Conservation (phyloP, 2,888 invertebrate genomes). For the Ophion ventricosus region DNA sequence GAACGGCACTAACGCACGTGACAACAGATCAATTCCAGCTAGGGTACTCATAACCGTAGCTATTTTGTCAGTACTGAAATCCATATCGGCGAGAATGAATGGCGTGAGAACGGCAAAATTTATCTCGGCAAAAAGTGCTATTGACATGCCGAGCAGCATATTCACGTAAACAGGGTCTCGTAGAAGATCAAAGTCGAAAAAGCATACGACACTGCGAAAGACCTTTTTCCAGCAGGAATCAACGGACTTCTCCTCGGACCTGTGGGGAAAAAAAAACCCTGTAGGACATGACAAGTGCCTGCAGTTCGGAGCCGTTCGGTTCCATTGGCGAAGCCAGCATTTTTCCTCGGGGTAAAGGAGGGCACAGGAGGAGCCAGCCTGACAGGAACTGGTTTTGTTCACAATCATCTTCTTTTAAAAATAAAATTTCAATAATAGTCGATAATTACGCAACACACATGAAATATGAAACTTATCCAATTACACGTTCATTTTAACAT, state of each 20-base stretch:
- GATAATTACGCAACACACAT: too few species aligned
- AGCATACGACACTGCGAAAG: conserved; percentile 82
- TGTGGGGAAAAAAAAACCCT: conserved; percentile 1
- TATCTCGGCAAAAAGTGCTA: conserved; percentile 88
- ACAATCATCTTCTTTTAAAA: too few species aligned
- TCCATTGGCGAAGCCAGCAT: not conserved
- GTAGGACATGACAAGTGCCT: not conserved
- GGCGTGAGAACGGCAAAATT: conserved; percentile 88
- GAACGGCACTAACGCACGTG: conserved; percentile 87
- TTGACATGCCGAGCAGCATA: conserved; percentile 87
- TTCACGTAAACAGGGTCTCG: conserved; percentile 88
- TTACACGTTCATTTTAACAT: too few species aligned
- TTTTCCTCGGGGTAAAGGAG: too few species aligned
- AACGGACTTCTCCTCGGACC: conserved; percentile 21
- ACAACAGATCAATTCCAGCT: conserved; percentile 85
- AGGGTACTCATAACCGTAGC: conserved; percentile 87
- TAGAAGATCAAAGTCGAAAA: conserved; percentile 88
- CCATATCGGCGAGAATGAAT: conserved; percentile 87
- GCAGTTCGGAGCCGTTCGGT: not conserved
- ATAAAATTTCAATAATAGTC: too few species aligned
- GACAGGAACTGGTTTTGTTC: too few species aligned
- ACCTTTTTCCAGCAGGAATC: conserved; percentile 42
- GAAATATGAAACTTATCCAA: too few species aligned
- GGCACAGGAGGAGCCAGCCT: too few species aligned
- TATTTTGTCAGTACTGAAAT: conserved; percentile 85